Conservation (phyloP, 2,888 invertebrate genomes). For the Sphaerophoria taeniata region DNA sequence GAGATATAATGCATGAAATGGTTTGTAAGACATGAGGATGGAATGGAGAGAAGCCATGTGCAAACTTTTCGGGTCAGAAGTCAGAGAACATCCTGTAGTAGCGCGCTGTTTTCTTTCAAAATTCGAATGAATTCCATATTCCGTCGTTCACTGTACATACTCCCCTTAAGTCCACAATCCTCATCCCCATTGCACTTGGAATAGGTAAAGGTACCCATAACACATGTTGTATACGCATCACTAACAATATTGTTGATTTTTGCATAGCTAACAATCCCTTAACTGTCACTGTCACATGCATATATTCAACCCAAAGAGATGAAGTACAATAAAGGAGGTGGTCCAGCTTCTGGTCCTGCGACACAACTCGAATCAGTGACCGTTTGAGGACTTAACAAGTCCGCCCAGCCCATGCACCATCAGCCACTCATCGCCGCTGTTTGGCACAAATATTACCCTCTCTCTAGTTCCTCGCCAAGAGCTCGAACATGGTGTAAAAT, state of each 20-base stretch:
- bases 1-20: no score
- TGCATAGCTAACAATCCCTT: slow-evolving; percentile 58
- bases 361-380: neutral
- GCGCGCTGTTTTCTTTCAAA: no score
- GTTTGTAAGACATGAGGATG: no score
- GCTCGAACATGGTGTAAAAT: slow-evolving; percentile 67
- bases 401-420: neutral
- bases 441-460: no score
- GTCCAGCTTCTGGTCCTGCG: neutral
- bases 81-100: no score
- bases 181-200: neutral
- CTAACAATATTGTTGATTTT: slow-evolving; percentile 66
- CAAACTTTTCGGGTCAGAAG: no score
- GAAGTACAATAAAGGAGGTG: slow-evolving; percentile 13
- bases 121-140: slow-evolving; percentile 11
- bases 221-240: slow-evolving; percentile 36
- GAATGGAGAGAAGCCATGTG: no score
- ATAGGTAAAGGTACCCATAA: neutral
- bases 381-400: slow-evolving; percentile 10
- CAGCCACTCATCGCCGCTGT: neutral
- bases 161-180: slow-evolving; percentile 24
- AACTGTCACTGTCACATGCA: slow-evolving; percentile 48
- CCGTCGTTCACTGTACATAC: slow-evolving; percentile 13
- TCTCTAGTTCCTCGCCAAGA: neutral
- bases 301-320: slow-evolving; percentile 1